A percentile compares a stretch with the other conserved stretches of the same genome.
These are phyloP conservation scores for Periplaneta americana DNA, from an alignment of 1,140 invertebrate genomes.

Conservation along the genomic window DNA sequence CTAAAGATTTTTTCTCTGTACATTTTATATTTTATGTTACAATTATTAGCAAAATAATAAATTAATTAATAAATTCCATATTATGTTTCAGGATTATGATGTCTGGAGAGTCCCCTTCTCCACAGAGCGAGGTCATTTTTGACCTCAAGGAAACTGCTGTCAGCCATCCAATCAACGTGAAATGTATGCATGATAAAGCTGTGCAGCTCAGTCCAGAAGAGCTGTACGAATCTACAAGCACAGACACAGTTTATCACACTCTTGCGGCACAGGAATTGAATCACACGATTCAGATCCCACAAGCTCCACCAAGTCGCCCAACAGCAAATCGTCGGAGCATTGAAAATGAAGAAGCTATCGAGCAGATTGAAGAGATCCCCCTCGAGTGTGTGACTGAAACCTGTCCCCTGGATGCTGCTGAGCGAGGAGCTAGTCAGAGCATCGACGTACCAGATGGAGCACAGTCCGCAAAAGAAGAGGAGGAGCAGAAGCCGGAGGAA, in stretches of 20 bases:
- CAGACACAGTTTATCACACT: not conserved
- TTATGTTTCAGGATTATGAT: conserved; percentile 39
- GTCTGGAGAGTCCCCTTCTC: conserved; percentile 31
- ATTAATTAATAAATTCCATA: too few species aligned
- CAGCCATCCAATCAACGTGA: not conserved
- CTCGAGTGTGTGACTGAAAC: too few species aligned
- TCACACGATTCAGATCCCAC: not conserved
- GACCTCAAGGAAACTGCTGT: not conserved
- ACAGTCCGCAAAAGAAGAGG: not conserved
- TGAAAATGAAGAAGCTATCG: too few species aligned
- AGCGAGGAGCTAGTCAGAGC: not conserved
- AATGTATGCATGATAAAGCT: not conserved
- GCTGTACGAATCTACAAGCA: not conserved
- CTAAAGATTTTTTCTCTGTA: too few species aligned
- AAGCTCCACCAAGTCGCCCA: not conserved
- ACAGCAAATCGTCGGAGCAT: not conserved
- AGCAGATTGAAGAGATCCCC: not conserved
- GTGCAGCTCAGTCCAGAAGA: not conserved
- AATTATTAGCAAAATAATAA: too few species aligned
- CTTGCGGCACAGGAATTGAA: not conserved
- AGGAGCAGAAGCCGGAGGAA: conserved; percentile 24
- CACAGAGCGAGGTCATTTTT: not conserved
- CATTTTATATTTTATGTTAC: too few species aligned
- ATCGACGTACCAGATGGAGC: not conserved
- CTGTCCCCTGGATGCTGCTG: not conserved